Evolutionary conservation across 2,888 invertebrate species (phyloP).

Genomic region (Trichacis sp.): DNA sequence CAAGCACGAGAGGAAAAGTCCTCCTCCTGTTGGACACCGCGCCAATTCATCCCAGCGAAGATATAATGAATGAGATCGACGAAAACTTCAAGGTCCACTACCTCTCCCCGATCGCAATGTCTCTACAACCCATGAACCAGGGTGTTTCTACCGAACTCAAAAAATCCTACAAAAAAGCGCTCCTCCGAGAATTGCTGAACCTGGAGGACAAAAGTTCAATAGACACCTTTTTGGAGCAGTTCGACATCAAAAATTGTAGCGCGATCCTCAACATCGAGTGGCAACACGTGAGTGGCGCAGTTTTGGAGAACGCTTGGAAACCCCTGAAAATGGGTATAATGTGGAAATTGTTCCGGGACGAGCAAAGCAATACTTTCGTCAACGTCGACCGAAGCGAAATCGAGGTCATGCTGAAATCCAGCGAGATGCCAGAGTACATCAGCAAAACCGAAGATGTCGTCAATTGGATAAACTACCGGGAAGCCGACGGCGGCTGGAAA

Average conservation of each 20-base stretch:
- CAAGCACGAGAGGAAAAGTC: neutral
- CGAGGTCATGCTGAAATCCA: neutral
- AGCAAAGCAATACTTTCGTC: neutral
- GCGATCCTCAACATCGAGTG: neutral
- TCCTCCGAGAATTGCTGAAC: neutral
- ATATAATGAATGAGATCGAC: neutral
- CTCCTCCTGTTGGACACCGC: conserved; percentile 1
- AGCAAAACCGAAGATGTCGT: neutral
- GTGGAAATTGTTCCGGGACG: conserved; percentile 1
- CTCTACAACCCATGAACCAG: conserved; percentile 12
- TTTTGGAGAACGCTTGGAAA: conserved; percentile 7
- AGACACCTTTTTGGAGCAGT: neutral
- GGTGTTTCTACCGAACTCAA: conserved; percentile 6
- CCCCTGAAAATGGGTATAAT: neutral
- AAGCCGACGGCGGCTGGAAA: conserved; percentile 4
- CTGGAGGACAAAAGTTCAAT: neutral
- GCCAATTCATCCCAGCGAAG: conserved; percentile 1
- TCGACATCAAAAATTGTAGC: conserved; percentile 6
- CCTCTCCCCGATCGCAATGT: neutral
- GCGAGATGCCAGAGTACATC: conserved; percentile 1
- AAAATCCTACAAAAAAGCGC: conserved; percentile 9
- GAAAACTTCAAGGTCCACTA: conserved; percentile 3
- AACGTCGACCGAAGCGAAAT: neutral
- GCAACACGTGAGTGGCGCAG: neutral
- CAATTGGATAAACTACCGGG: neutral